phyloP scores from a whole-genome alignment of 2,888 invertebrate genomes.

The Lasioglossum lativentre region DNA sequence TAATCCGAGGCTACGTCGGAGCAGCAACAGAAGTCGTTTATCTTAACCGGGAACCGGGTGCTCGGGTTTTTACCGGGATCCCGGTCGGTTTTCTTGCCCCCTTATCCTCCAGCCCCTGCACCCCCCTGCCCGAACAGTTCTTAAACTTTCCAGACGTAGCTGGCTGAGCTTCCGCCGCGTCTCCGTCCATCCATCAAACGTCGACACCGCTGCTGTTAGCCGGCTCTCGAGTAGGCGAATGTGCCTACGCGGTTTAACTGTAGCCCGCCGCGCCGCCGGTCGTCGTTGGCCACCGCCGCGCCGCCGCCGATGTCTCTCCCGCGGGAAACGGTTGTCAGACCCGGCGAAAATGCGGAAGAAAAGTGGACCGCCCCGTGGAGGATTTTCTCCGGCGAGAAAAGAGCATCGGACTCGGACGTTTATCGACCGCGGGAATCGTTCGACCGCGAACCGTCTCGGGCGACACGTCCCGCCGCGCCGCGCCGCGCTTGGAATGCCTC shows the following conservation, averaged over 20 bases:
- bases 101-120: slow-evolving; percentile 8
- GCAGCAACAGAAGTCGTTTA: slow-evolving; percentile 4
- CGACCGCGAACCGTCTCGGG: slow-evolving; percentile 42
- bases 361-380: slow-evolving; percentile 48
- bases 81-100: background rate
- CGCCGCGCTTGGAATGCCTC: slow-evolving; percentile 10
- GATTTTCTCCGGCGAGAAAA: background rate
- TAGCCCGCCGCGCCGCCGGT: background rate
- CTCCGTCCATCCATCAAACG: slow-evolving; percentile 42
- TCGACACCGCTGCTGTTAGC: slow-evolving; percentile 15
- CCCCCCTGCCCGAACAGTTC: slow-evolving; percentile 25
- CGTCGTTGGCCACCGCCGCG: background rate
- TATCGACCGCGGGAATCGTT: slow-evolving; percentile 57
- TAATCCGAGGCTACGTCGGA: background rate
- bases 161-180: slow-evolving; percentile 19
- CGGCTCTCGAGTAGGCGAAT: slow-evolving; percentile 32
- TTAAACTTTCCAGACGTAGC: slow-evolving; percentile 32
- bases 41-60: background rate
- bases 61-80: background rate
- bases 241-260: slow-evolving; percentile 50
- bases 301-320: slow-evolving; percentile 24
- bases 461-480: slow-evolving; percentile 42
- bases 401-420: slow-evolving; percentile 42
- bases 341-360: slow-evolving; percentile 64
- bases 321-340: slow-evolving; percentile 60